Percentiles rank a stretch among this genome's conserved stretches.
Evolutionary conservation across 2,888 invertebrate genomes (phyloP).

Genomic region (Tribolium freemani): DNA sequence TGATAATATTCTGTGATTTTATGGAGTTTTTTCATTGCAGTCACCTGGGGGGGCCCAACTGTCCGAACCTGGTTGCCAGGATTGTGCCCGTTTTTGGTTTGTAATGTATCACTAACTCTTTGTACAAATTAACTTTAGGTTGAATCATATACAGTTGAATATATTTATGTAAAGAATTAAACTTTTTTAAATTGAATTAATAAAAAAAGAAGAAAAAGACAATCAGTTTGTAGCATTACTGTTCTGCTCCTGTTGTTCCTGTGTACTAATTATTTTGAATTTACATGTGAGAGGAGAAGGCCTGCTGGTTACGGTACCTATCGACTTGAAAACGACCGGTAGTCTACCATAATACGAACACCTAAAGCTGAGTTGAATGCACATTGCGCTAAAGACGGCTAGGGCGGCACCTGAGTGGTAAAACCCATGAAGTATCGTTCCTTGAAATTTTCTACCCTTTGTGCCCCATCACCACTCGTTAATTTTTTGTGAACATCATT

Average conservation of each 20-base stretch:
- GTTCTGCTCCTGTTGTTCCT: slow-evolving; percentile 46
- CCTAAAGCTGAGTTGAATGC: slow-evolving; percentile 5
- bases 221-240: slow-evolving; percentile 37
- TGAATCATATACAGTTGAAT: slow-evolving; percentile 13
- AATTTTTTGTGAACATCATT: slow-evolving; percentile 29
- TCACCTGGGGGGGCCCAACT: slow-evolving; percentile 57
- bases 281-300: slow-evolving; percentile 58
- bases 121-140: slow-evolving; percentile 46
- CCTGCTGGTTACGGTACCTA: slow-evolving; percentile 24
- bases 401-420: slow-evolving; percentile 28
- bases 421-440: slow-evolving; percentile 29
- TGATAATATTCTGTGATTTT: slow-evolving; percentile 63
- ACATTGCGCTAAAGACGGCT: slow-evolving; percentile 30
- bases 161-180: slow-evolving; percentile 27
- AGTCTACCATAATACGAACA: not conserved
- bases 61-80: slow-evolving; percentile 50
- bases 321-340: slow-evolving; percentile 4
- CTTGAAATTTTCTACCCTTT: not conserved
- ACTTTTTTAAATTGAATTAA: slow-evolving; percentile 44
- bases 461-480: slow-evolving; percentile 7
- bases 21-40: slow-evolving; percentile 67
- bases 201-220: slow-evolving; percentile 47
- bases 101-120: slow-evolving; percentile 60
- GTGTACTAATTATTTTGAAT: slow-evolving; percentile 61
- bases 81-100: slow-evolving; percentile 61